phyloP scores from a whole-genome alignment of 92 coral and sea anemone species.

The Epizoanthus illoricatus region DNA sequence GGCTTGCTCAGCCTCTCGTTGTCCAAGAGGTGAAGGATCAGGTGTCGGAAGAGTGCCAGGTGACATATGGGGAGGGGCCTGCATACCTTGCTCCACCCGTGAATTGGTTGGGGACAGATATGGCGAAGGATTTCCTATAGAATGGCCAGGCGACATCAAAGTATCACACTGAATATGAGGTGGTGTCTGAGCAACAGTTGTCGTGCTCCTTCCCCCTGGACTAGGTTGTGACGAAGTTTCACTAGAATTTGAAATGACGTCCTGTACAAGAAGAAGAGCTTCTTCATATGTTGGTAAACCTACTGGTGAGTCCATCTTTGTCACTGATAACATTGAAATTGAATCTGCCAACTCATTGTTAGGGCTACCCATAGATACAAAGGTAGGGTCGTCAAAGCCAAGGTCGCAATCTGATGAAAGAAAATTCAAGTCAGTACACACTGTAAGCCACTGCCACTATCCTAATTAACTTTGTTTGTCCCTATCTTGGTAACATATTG shows the following conservation, averaged over 20 bases:
- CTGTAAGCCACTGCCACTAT: background rate
- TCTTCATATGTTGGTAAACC: slow-evolving; percentile 83
- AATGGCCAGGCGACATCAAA: slow-evolving; percentile 6
- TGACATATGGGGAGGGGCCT: slow-evolving; percentile 54
- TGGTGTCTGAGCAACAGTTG: slow-evolving; percentile 51
- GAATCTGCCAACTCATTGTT: slow-evolving; percentile 54
- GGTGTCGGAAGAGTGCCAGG: slow-evolving; percentile 82
- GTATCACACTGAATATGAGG: slow-evolving; percentile 25
- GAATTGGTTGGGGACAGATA: slow-evolving; percentile 65
- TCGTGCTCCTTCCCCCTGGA: slow-evolving; percentile 69
- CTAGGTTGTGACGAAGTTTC: slow-evolving; percentile 63
- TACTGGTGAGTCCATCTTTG: slow-evolving; percentile 30
- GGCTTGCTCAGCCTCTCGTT: slow-evolving; percentile 69
- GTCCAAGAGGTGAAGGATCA: slow-evolving; percentile 82
- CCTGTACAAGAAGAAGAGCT: slow-evolving; percentile 70
- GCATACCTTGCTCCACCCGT: slow-evolving; percentile 50
- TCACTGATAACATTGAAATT: slow-evolving; percentile 43
- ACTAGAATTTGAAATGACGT: slow-evolving; percentile 60
- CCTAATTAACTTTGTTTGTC: no score
- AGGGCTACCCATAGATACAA: slow-evolving; percentile 54
- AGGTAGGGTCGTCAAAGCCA: slow-evolving; percentile 56
- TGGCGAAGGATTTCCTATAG: slow-evolving; percentile 44
- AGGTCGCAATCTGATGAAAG: slow-evolving; percentile 55
- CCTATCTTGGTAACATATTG: no score
- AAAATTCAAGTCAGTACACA: background rate